Percentiles rank a stretch among this genome's conserved stretches.
Evolutionary conservation across 2,797 vertebrate genomes (phyloP).

Genomic region (Anabas testudineus): DNA sequence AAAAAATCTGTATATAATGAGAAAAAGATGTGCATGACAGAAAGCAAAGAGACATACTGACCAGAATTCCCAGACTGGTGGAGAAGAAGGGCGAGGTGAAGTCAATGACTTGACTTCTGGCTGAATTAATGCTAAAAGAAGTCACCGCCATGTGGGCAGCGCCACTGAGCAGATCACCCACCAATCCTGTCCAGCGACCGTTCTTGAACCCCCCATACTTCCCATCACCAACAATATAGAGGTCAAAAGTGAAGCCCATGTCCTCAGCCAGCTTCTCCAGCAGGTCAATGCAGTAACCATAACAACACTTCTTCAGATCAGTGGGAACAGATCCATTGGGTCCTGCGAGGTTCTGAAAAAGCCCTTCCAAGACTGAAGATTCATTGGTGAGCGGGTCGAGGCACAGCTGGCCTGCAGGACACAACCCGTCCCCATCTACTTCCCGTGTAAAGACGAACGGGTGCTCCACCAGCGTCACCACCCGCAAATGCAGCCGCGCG

Average conservation of each 20-base stretch:
- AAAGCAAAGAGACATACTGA: conserved; percentile 51
- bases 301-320: conserved; percentile 94
- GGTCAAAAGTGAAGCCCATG: conserved; percentile 95
- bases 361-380: conserved; percentile 85
- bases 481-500: conserved; percentile 89
- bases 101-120: conserved; percentile 96
- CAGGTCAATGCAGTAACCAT: conserved; percentile 97
- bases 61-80: conserved; percentile 96
- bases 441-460: conserved; percentile 97
- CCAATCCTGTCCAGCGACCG: conserved; percentile 95
- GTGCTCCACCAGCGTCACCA: conserved; percentile 96
- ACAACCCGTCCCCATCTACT: conserved; percentile 94
- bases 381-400: conserved; percentile 94
- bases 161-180: conserved; percentile 94
- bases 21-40: not conserved
- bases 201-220: conserved; percentile 96
- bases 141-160: conserved; percentile 96
- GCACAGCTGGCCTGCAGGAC: conserved; percentile 95
- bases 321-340: conserved; percentile 89
- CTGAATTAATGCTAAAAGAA: conserved; percentile 98
- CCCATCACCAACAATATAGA: conserved; percentile 97
- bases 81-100: conserved; percentile 99
- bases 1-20: conserved; percentile 1
- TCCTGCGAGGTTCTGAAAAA: conserved; percentile 90
- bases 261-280: conserved; percentile 96